Base-by-base conservation (phyloP, 2,888 invertebrate species). In the Folsomia manolachei region DNA sequence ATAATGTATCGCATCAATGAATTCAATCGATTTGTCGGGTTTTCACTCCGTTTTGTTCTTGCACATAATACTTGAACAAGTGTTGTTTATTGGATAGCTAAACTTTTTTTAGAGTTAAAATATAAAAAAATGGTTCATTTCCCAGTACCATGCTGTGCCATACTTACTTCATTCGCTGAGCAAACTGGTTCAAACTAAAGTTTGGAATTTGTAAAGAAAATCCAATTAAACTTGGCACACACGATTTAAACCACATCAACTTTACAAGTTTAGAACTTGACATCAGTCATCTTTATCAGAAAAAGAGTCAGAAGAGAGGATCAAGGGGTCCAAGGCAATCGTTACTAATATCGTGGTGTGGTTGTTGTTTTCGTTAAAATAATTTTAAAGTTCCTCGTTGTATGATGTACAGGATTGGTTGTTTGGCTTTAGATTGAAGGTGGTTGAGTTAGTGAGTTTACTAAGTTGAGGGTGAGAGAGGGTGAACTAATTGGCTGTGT, bases 271-370 rank as follows among this genome's bases (percentile, higher is more conserved):
- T n/a, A 39, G 7, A 39, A 39, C 39, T 64, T 63, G 69, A 39
- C 69, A 70, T 70, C 69, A 70, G 63, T 70, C 69, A 70, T 70
- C 63, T 70, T 70, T 70, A 70, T 70, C 69, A 52, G 69, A 52
- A 63, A 25, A 26, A 53, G 52, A 67, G 67, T 21, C 53, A 53
- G 27, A 21, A 26, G 27, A 39, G 39, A 39, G 39, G 39, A 39
- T 39, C 7, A 39, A 39, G 14, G 39, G 39, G 39, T 39, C 14
- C 39, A 4, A 39, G 7, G 14, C 39, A 39, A 9, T 39, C 39
- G 4, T 39, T 39, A 39, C 39, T n/a, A n/a, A 14, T 39, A 39
- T 39, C 39, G 39, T 39, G 7, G 39, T 39, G 7, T 14, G 39
- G 4, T 39, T 39, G 39, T 39, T 39, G 39, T 4, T 39, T 39